These are phyloP conservation scores for Vulpes ferrilata DNA, from an alignment of 2,113 vertebrate species.

Conservation along the genomic window DNA sequence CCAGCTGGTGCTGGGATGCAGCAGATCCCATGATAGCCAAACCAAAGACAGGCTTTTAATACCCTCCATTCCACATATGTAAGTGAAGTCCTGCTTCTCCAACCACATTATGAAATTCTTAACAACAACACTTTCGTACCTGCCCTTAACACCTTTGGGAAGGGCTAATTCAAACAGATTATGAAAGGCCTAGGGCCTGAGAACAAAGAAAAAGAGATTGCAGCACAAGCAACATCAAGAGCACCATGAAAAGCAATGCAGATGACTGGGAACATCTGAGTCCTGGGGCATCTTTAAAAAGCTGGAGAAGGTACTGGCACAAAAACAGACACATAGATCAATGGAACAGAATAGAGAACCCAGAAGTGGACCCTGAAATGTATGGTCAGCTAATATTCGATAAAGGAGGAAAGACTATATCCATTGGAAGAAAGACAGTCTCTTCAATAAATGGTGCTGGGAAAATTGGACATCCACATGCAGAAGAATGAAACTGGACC, in stretches of 20 bases:
- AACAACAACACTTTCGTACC: neutral
- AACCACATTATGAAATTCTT: neutral
- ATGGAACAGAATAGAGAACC: too few species aligned
- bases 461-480: too few species aligned
- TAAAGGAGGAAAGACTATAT: too few species aligned
- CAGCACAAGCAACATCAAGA: accelerated
- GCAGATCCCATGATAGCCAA: neutral
- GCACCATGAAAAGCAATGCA: accelerated
- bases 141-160: neutral
- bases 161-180: neutral
- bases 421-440: too few species aligned
- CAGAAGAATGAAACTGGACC: too few species aligned
- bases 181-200: neutral
- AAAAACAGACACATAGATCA: too few species aligned
- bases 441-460: too few species aligned
- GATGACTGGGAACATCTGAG: neutral
- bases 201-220: neutral
- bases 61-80: too few species aligned
- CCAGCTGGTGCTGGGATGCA: neutral
- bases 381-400: too few species aligned
- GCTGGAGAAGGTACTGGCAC: too few species aligned
- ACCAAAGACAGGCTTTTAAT: neutral
- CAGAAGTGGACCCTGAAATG: too few species aligned
- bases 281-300: neutral
- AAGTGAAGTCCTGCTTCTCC: neutral